Evolutionary conservation across 2,888 invertebrate genomes (phyloP), one percentile per base, ranked within the genome.

Genomic region (Lissonota sp.): DNA sequence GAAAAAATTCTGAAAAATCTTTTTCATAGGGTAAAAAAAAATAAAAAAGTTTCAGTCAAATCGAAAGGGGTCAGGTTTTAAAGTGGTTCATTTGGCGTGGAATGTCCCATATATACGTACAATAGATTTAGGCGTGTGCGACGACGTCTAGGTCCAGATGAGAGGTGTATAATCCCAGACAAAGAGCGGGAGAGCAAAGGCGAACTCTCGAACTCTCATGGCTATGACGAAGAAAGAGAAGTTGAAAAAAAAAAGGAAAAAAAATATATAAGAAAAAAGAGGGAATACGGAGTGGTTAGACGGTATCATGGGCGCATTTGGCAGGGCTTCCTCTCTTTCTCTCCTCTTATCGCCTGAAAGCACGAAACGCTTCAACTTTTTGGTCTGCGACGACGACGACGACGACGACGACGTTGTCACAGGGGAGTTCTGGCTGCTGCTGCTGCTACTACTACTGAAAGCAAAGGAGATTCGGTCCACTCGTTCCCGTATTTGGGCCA

Each of bases 401-500:
- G 80, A 67, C 40, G 70, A 53, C 42, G 14, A 70, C 71, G 26
- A 26, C 64, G 75, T 75, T 66, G 81, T 79, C 70, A 26, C 26
- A 71, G 78, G 58, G 74, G 64, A 12, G 16, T 42, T 75, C 42
- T 60, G 51, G 16, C 72, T 55, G 46, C 62, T 62, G 53, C n/a
- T n/a, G n/a, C n/a, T 73, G 73, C 73, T 69, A 58, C 51, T 46
- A 53, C 75, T 49, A 67, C 62, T 66, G 69, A 64, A 72, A 69
- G 60, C 60, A 70, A 78, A 82, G 74, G 79, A 84, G 84, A 83
- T 84, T 76, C 83, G 80, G 79, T 82, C 57, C 49, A 57, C 80
- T 83, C 71, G 80, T 80, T 80, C 76, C 78, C 79, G 87, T 86
- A 89, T 89, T 88, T 87, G 85, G 89, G 88, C 84, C 90, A 89